Base-by-base conservation (phyloP, 2,888 invertebrate species). In the Epirrhoe alternata region DNA sequence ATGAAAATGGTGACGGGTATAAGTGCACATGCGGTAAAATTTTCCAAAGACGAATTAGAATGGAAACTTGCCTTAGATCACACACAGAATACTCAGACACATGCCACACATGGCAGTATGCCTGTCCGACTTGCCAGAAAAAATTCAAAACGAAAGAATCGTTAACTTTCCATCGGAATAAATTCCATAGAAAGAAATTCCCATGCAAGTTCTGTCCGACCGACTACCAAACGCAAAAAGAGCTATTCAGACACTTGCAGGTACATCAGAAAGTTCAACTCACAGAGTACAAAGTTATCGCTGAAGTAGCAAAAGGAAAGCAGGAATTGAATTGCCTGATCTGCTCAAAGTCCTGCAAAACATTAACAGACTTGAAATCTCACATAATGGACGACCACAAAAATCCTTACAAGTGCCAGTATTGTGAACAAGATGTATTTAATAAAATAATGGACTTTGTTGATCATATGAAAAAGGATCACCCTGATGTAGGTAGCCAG, bases 171-270 rank as follows among this genome's bases (percentile, higher is more conserved):
- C 93, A 93, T 67, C 79, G 90, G n/a, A 87, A 88, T 70, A 75
- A 88, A 53, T 69, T 86, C 5, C 93, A 92, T 47, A 79, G 87
- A 57, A 92, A 90, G 70, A 85, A 86, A 62, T 92, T 89, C 64
- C 87, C 89, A 0, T 93, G 93, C 69, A 93, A 93, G 75, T 92
- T 93, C 68, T 93, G 93, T 63, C 93, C 93, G 0, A 91, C 91
- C n/a, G 90, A 92, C 70, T 92, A 92, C 56, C 81, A 86, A 64
- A 90, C 89, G 0, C 77, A 88, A 0, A 92, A 92, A 69, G 89
- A 90, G 61, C 77, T 93, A 2, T 90, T 92, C 70, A 89, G 88
- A 77, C 93, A 93, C 76, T 75, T 93, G 24, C 88, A 88, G 72
- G 80, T 86, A 47, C 93, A 93, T 69, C 92, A 91, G 70, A 90